Evolutionary conservation across 2,113 vertebrate species (phyloP).

Genomic region (Galeopterus variegatus): DNA sequence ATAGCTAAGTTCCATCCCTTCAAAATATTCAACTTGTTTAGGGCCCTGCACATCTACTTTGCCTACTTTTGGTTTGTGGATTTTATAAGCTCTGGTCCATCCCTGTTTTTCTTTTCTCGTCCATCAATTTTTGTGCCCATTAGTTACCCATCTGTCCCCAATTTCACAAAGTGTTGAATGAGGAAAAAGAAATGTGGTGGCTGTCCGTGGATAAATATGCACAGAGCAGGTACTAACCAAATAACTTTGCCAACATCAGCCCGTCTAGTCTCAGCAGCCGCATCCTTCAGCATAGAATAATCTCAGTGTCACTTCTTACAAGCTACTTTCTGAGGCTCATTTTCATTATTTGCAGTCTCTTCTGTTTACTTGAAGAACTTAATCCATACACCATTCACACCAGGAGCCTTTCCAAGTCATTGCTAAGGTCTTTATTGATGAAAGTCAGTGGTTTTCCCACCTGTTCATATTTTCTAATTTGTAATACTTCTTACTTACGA

Average conservation of each 20-base stretch:
- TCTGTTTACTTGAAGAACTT: background rate
- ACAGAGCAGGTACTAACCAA: background rate
- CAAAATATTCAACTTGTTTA: background rate
- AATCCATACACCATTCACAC: background rate
- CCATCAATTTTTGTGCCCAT: background rate
- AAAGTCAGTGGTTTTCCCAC: background rate
- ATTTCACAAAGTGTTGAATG: background rate
- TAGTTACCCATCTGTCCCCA: background rate
- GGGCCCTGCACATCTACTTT: background rate
- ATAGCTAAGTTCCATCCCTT: conserved; percentile 2
- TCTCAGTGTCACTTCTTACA: background rate
- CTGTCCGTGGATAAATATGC: background rate
- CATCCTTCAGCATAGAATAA: background rate
- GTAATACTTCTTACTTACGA: background rate
- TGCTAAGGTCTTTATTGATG: background rate
- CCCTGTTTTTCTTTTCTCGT: background rate
- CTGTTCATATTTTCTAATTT: background rate
- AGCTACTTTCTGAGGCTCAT: background rate
- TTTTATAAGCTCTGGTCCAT: background rate
- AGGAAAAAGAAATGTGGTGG: background rate
- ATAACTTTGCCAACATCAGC: background rate
- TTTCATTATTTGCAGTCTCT: background rate
- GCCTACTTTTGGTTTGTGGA: background rate
- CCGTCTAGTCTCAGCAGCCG: background rate
- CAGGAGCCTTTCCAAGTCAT: background rate